A percentile compares a stretch with the other conserved stretches of the same genome.
Evolutionary conservation across 2,113 vertebrate species (phyloP).

Genomic region (Rhinoderma darwinii): DNA sequence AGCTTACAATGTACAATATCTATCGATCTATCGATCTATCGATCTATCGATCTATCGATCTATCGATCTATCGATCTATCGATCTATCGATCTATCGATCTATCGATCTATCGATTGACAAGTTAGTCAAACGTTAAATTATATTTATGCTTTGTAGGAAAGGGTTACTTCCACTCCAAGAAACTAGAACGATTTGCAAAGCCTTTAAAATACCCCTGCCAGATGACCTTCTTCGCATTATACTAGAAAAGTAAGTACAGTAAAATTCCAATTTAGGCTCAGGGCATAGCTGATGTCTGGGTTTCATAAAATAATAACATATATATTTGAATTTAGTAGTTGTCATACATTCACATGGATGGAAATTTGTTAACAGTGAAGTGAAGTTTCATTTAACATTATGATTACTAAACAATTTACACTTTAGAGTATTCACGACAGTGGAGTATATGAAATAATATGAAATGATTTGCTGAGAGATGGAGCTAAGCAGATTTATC

Average conservation of each 20-base stretch:
- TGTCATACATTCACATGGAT: background rate
- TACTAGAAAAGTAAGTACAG: conserved; percentile 82
- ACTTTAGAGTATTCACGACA: background rate
- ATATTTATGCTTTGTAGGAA: conserved; percentile 67
- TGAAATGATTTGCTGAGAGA: no score
- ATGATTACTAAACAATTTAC: background rate
- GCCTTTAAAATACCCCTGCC: conserved; percentile 80
- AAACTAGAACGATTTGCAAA: conserved; percentile 80
- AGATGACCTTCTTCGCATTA: conserved; percentile 74
- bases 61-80: background rate
- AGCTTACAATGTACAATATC: background rate
- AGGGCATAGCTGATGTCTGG: background rate
- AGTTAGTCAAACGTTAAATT: background rate
- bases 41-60: background rate
- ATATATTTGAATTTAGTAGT: no score
- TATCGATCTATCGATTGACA: background rate
- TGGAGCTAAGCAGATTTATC: no score
- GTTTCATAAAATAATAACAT: background rate
- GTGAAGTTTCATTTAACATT: background rate
- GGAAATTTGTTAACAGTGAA: background rate
- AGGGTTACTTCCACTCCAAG: conserved; percentile 74
- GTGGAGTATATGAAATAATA: background rate
- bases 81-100: background rate
- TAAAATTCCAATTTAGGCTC: background rate
- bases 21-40: background rate